Evolutionary conservation across 1,140 invertebrate genomes (phyloP).

Genomic region (Dendroctonus valens): DNA sequence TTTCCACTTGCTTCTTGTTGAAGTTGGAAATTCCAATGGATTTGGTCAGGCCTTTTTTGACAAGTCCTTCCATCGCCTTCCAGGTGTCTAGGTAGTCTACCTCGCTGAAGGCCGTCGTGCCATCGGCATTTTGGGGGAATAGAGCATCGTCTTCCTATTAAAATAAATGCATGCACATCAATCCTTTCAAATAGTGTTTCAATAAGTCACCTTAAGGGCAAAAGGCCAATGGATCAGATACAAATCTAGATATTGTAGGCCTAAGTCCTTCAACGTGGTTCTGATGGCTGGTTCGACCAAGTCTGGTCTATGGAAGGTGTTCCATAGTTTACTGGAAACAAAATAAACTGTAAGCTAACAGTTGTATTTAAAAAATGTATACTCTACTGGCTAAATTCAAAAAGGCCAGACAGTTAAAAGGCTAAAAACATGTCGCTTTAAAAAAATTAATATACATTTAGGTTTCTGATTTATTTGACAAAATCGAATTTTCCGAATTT

Average conservation of each 20-base stretch:
- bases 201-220: slow-evolving; percentile 44
- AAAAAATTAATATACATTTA: no score
- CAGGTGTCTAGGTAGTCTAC: slow-evolving; percentile 88
- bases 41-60: slow-evolving; percentile 66
- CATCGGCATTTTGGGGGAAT: slow-evolving; percentile 48
- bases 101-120: slow-evolving; percentile 51
- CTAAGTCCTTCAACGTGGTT: slow-evolving; percentile 63
- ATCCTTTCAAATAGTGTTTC: slow-evolving; percentile 10
- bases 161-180: neutral
- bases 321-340: slow-evolving; percentile 64
- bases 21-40: slow-evolving; percentile 92
- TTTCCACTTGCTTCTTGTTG: slow-evolving; percentile 76
- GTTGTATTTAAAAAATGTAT: no score
- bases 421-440: no score
- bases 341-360: neutral
- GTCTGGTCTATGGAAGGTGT: slow-evolving; percentile 61
- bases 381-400: no score
- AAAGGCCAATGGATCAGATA: slow-evolving; percentile 81
- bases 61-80: slow-evolving; percentile 81
- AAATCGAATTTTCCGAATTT: no score
- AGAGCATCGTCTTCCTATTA: slow-evolving; percentile 25
- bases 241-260: slow-evolving; percentile 74
- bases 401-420: no score
- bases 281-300: slow-evolving; percentile 62
- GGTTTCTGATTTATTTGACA: no score